phyloP scores from a whole-genome alignment of 2,797 vertebrate species.

The Enteromius trimaculatus region DNA sequence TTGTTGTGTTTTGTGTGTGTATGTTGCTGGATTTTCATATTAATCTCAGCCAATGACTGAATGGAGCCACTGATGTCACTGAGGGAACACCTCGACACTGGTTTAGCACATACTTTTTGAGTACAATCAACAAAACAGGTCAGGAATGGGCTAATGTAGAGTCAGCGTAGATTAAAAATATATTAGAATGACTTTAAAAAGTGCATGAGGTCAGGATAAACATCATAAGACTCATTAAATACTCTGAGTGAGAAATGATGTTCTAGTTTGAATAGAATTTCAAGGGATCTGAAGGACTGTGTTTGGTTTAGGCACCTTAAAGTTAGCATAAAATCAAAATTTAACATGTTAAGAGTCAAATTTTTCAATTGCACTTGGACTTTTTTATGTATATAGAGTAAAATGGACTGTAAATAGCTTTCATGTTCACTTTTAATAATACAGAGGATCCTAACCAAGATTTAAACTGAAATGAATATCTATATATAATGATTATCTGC shows the following conservation, averaged over 20 bases:
- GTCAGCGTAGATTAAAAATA: constrained; percentile 24
- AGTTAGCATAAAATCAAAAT: neutral
- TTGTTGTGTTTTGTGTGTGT: constrained; percentile 38
- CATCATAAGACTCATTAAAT: constrained; percentile 45
- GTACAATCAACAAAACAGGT: constrained; percentile 38
- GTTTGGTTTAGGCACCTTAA: neutral
- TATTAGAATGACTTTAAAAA: constrained; percentile 33
- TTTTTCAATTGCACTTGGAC: neutral
- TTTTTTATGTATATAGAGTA: neutral
- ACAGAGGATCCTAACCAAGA: neutral
- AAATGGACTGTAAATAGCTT: neutral
- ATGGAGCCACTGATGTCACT: constrained; percentile 30
- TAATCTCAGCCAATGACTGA: constrained; percentile 41
- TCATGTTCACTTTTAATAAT: neutral
- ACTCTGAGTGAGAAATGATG: neutral
- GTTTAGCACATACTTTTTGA: constrained; percentile 16
- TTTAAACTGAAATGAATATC: neutral
- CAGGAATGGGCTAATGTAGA: constrained; percentile 12
- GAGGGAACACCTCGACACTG: neutral
- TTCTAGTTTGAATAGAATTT: neutral
- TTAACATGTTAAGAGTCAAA: neutral
- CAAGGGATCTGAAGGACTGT: neutral
- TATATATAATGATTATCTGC: neutral
- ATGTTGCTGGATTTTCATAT: constrained; percentile 29
- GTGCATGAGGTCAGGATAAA: constrained; percentile 47